Evolutionary conservation across 2,888 invertebrate species (phyloP).

Genomic region (Conchocele bisecta): DNA sequence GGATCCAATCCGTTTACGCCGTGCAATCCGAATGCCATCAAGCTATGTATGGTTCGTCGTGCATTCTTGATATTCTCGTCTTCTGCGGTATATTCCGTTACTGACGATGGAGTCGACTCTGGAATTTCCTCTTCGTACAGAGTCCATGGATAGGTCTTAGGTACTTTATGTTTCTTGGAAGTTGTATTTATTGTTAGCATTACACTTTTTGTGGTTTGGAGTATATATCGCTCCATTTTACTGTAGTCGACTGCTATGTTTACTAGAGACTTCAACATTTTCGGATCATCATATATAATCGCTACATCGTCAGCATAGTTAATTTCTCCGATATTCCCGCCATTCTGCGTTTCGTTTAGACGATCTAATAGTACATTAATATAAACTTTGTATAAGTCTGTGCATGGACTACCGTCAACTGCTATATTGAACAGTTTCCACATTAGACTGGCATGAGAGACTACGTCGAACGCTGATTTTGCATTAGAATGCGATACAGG

Average conservation of each 20-base stretch:
- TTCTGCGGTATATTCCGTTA: background rate
- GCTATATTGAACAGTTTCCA: conserved; percentile 9
- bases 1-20: background rate
- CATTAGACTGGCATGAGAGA: conserved; percentile 18
- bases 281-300: no score
- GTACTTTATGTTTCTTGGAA: no score
- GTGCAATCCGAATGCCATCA: background rate
- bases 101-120: no score
- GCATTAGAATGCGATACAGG: no score
- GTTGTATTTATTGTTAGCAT: no score
- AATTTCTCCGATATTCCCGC: conserved; percentile 1
- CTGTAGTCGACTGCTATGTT: no score
- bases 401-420: conserved; percentile 10
- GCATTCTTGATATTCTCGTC: conserved; percentile 5
- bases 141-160: no score
- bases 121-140: conserved; percentile 2
- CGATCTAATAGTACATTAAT: conserved; percentile 2
- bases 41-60: background rate
- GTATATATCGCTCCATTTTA: no score
- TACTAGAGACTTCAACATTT: no score
- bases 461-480: conserved; percentile 29
- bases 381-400: conserved; percentile 22
- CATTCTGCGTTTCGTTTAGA: background rate
- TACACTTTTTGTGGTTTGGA: no score
- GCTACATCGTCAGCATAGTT: background rate